Percentiles rank a stretch among this genome's conserved stretches.
These are phyloP conservation scores for Oncopeltus fasciatus DNA, from an alignment of 1,140 invertebrate genomes.

Conservation along the genomic window DNA sequence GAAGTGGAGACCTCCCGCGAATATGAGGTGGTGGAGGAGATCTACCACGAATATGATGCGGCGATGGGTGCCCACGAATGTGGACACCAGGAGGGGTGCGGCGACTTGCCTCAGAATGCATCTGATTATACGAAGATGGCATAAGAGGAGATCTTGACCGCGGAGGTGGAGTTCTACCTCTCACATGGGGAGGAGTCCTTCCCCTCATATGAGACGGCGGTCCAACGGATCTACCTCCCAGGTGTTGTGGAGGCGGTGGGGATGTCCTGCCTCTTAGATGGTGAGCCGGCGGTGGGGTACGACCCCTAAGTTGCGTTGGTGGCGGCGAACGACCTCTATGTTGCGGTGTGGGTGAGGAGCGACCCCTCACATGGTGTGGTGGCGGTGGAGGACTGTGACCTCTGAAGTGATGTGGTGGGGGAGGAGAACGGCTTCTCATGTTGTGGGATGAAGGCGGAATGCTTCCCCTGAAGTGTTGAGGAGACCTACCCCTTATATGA, in stretches of 20 bases:
- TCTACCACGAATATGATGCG: not conserved
- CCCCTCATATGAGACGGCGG: not conserved
- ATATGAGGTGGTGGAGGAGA: not conserved
- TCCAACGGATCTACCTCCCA: not conserved
- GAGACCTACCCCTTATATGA: not conserved
- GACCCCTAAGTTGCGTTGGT: not conserved
- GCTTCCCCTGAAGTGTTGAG: no score
- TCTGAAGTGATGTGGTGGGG: no score
- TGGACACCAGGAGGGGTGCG: not conserved
- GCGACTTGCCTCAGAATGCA: no score
- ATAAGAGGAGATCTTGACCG: not conserved
- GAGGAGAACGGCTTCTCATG: no score
- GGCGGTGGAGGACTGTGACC: no score
- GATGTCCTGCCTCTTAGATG: no score
- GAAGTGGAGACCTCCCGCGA: not conserved
- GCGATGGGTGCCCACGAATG: no score
- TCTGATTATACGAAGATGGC: not conserved
- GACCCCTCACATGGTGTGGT: no score
- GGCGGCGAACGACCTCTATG: not conserved
- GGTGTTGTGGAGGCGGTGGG: not conserved
- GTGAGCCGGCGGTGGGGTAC: no score
- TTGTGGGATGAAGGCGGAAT: no score
- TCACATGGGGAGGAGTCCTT: not conserved
- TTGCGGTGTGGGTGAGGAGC: not conserved
- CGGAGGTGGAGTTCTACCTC: not conserved